Evolutionary conservation across 2,888 invertebrate genomes (phyloP), one percentile per base, ranked within the genome.

Genomic region (Scaptomyza flava): DNA sequence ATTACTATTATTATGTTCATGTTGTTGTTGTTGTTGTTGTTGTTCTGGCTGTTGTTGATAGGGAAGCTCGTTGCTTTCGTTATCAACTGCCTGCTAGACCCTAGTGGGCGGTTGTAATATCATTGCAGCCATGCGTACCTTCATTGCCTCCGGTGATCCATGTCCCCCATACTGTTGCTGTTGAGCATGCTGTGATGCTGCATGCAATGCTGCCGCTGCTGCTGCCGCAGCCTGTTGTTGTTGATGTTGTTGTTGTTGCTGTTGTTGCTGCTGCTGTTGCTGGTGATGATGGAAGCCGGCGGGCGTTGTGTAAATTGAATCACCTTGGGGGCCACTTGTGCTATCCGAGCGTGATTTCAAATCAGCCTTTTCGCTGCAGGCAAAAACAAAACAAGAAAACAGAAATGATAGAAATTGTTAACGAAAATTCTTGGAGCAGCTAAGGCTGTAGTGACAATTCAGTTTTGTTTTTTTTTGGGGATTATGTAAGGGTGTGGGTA

Each of bases 121-220:
- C 94, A 96, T 96, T 92, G 97, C 96, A 91, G 96, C 96, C 93
- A 96, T 95, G 93, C 96, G 96, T 93, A 97, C 96, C 95, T 96
- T 96, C 94, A 96, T 95, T 93, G 95, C 95, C 93, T 94, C 96
- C 90, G 95, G 96, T 91, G 94, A 94, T 91, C 93, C 90, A 87
- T 90, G 91, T 78, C 85, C 89, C 58, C 85, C 82, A 78, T 90
- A 89, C 69, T 89, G 89, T 34, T 89, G 87, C 56, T 89, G 89
- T 51, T 51, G 51, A 51, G 83, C 83, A 68, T 90, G 89, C 50
- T 90, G 88, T 56, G 82, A 74, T 34, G 87, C 79, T 30, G 85
- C 85, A 51, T 87, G 81, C 53, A 85, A 67, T 6, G 87, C 84
- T 27, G 84, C 78, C 38, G 75, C 77, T 34, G 81, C 79, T 38